Percentiles rank a stretch among this genome's conserved stretches.
These are phyloP conservation scores for Perdita meconis DNA, from an alignment of 2,888 invertebrate genomes.

Conservation along the genomic window DNA sequence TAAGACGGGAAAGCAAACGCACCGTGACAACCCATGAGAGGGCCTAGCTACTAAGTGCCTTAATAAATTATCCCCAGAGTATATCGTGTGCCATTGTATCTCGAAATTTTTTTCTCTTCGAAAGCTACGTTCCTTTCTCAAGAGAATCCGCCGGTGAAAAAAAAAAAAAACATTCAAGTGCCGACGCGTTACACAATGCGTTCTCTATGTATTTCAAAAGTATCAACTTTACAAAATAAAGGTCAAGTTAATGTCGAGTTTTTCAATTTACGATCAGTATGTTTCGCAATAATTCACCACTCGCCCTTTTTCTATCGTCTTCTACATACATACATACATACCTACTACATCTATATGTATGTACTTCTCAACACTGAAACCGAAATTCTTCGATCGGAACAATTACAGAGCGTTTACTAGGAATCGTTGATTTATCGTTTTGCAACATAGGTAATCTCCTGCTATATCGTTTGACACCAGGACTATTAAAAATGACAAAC, in stretches of 20 bases:
- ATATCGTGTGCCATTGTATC: constrained; percentile 53
- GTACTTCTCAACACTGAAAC: no score
- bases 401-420: no score
- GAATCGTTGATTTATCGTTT: no score
- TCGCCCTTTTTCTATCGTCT: no score
- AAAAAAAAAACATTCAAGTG: constrained; percentile 6
- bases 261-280: no score
- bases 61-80: constrained; percentile 80
- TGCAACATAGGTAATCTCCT: no score
- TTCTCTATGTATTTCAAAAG: background rate
- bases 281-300: no score
- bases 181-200: constrained; percentile 13
- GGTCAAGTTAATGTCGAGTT: no score
- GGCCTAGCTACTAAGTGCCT: constrained; percentile 79
- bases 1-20: constrained; percentile 79
- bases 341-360: no score
- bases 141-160: background rate
- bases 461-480: constrained; percentile 32
- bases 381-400: no score
- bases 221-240: no score
- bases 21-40: constrained; percentile 79
- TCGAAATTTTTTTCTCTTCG: constrained; percentile 31
- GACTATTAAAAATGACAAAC: constrained; percentile 62
- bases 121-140: constrained; percentile 7
- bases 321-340: no score